Evolutionary conservation across 2,797 vertebrate species (phyloP), one percentile per base, ranked within the genome.

Genomic region (Neosilurus hyrtlii): DNA sequence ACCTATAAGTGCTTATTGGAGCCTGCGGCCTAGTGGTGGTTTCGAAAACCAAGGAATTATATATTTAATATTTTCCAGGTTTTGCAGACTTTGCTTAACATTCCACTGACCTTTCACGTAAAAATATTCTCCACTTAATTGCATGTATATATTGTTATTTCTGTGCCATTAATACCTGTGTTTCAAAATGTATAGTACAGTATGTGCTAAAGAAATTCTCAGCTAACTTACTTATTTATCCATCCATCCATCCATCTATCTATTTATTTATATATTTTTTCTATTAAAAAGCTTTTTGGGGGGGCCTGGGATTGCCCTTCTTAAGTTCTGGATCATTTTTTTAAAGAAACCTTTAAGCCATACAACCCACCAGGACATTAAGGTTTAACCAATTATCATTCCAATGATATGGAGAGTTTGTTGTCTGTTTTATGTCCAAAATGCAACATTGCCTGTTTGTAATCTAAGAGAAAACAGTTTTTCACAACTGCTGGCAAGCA

Each of bases 101-200:
- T 85, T 81, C 51, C 26, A 75, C 85, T 82, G 81, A 78, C 49
- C 52, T 81, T 63, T 77, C 70, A 85, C 52, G 82, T 82, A 79
- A 62, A n/a, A 74, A 82, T 71, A 6, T 43, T 43, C 6, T 43
- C 37, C 37, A 43, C 37, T 43, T 43, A 43, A 43, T 43, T 43
- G 6, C 37, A 6, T 43, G 37, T n/a, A n/a, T n/a, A n/a, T n/a
- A n/a, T n/a, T n/a, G n/a, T n/a, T n/a, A n/a, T n/a, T n/a, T n/a
- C n/a, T n/a, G n/a, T n/a, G n/a, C n/a, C n/a, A n/a, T n/a, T n/a
- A n/a, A n/a, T n/a, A n/a, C n/a, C n/a, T n/a, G n/a, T 87, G 86
- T 89, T 87, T 90, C 86, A 84, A 90, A 84, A 7, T 57, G 77
- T 85, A 88, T 88, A 88, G 73, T 86, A 77, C 37, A 43, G 37